Evolutionary conservation across 2,888 invertebrate species (phyloP).

Genomic region (Heterodera filipjevi): DNA sequence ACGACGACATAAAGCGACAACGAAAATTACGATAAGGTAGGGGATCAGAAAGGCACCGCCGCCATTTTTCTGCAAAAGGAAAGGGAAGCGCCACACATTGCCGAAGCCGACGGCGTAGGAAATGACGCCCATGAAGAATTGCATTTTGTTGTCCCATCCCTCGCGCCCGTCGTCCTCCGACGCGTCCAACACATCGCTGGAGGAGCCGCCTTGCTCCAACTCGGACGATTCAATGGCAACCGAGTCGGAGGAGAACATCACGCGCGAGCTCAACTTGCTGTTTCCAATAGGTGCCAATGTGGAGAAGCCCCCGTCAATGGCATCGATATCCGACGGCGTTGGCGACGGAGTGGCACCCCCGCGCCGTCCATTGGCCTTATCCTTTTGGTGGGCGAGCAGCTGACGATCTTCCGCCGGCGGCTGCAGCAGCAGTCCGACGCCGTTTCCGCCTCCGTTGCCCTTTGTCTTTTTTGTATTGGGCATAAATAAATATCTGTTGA

Average conservation of each 20-base stretch:
- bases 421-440: constrained; percentile 11
- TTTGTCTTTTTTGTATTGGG: constrained; percentile 14
- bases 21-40: constrained; percentile 76
- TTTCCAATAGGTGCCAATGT: constrained; percentile 18
- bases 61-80: constrained; percentile 71
- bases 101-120: constrained; percentile 77
- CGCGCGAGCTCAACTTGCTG: constrained; percentile 45
- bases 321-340: constrained; percentile 23
- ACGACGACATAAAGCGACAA: not conserved
- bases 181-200: constrained; percentile 25
- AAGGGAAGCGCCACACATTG: constrained; percentile 84
- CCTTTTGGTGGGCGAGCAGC: not conserved
- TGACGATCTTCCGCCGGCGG: constrained; percentile 5
- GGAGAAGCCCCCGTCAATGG: constrained; percentile 17
- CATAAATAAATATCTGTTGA: not conserved
- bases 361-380: not conserved
- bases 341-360: not conserved
- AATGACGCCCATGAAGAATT: constrained; percentile 88
- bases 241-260: constrained; percentile 49
- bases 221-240: constrained; percentile 41
- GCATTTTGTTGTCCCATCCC: constrained; percentile 70
- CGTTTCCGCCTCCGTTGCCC: constrained; percentile 12
- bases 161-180: constrained; percentile 51
- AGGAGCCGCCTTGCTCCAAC: constrained; percentile 25
- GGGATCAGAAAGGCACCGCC: constrained; percentile 91